Base-by-base conservation (phyloP, 2,797 vertebrate genomes). In the Pseudomugil tenellus region DNA sequence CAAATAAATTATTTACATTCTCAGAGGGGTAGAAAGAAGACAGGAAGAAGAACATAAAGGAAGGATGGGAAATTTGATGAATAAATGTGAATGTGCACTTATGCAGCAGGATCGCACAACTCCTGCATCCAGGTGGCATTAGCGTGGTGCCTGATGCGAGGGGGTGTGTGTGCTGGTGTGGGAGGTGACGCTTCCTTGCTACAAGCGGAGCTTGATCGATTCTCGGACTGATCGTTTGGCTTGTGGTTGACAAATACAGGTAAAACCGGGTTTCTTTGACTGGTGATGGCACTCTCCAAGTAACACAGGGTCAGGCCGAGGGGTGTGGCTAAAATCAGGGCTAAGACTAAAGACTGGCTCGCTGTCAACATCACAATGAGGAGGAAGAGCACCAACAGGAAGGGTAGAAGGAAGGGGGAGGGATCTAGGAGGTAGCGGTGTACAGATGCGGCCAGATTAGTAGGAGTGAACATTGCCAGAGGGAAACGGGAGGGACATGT, bases 221-320 rank as follows among this genome's bases (percentile, higher is more conserved):
- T 70, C 1, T 78, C 63, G 0, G 56, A n/a, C 19, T 23, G 51
- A 25, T 66, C 64, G 0, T 85, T 84, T 28, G 87, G 70, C 19
- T 25, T n/a, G 28, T 73, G 60, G 1, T 43, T 1, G 23, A 11
- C 2, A 16, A 70, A 79, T 56, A 21, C 10, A 0, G 75, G 72
- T 60, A 81, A 63, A 52, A 76, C 25, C 5, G 32, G 76, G 85
- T 74, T 85, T 73, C 84, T 83, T 63, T 91, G 92, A 82, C 87
- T 58, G 39, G 93, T 88, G 35, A 89, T 90, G 80, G 95, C 92
- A 41, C 92, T 95, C 93, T 99, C 97, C 58, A 98, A 92, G 86
- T 96, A 98, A 85, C 95, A 98, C 74, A 98, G 94, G 61, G 95
- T 96, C 72, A 99, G 88, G 83, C 96, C 96, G 0, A 99, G 95